Conservation (phyloP, 1,140 invertebrate species). For the Anastrepha ludens region DNA sequence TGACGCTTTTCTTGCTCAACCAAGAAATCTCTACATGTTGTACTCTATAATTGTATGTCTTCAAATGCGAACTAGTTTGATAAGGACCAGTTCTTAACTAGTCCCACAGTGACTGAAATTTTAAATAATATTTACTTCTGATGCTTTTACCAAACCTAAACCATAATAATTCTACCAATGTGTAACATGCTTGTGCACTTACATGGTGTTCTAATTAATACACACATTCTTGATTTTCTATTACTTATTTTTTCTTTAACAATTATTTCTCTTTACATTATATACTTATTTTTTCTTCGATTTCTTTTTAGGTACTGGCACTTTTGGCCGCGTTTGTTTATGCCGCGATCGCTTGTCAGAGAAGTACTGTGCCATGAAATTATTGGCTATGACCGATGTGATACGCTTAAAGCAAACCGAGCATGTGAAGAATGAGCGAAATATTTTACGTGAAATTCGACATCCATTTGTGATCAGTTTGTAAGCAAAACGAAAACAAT, state of each 20-base stretch:
- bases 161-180: no score
- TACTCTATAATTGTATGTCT: no score
- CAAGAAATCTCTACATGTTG: no score
- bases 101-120: no score
- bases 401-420: slow-evolving; percentile 95
- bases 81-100: no score
- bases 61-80: no score
- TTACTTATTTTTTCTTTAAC: background rate
- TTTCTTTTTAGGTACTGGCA: slow-evolving; percentile 88
- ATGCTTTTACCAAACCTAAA: no score
- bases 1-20: no score
- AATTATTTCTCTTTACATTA: background rate
- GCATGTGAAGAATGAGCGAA: slow-evolving; percentile 96
- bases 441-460: slow-evolving; percentile 88
- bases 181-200: no score
- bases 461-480: slow-evolving; percentile 97
- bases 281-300: background rate
- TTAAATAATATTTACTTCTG: no score
- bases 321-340: slow-evolving; percentile 92
- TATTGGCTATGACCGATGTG: slow-evolving; percentile 92
- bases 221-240: background rate
- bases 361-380: slow-evolving; percentile 92
- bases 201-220: background rate
- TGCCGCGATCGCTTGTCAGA: slow-evolving; percentile 86
- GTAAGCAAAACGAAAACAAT: slow-evolving; percentile 78